Evolutionary conservation across 2,888 invertebrate genomes (phyloP).

Genomic region (Oscheius sp.): DNA sequence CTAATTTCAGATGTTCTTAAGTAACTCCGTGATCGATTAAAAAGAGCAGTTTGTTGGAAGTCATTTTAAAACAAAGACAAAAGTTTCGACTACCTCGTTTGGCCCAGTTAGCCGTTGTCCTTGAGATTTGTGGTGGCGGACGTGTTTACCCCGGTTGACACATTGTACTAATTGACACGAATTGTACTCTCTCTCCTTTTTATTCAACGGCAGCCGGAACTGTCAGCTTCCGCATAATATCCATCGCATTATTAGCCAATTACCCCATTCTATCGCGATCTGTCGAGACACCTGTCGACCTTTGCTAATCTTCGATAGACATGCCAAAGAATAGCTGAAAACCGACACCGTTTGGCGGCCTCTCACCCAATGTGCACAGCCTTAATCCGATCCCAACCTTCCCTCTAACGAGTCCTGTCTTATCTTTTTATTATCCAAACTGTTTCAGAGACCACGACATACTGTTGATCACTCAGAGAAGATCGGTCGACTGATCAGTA

Average conservation of each 20-base stretch:
- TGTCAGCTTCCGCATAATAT: background rate
- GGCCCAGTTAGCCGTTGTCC: background rate
- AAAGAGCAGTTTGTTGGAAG: no score
- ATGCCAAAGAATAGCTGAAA: slow-evolving; percentile 21
- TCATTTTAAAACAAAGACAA: no score
- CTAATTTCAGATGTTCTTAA: no score
- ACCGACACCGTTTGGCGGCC: slow-evolving; percentile 16
- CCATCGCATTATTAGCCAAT: background rate
- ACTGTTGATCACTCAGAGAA: slow-evolving; percentile 25
- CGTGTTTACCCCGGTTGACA: background rate
- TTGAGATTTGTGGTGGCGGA: background rate
- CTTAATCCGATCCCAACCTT: slow-evolving; percentile 4
- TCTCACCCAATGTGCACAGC: background rate
- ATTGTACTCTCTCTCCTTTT: no score
- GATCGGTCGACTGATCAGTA: slow-evolving; percentile 50
- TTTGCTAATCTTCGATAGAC: slow-evolving; percentile 2
- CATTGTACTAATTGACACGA: slow-evolving; percentile 7
- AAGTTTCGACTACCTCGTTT: no score
- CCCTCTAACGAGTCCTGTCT: background rate
- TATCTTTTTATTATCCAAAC: background rate
- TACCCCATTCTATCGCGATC: background rate
- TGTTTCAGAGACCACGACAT: slow-evolving; percentile 12
- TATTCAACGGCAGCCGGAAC: no score
- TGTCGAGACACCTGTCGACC: slow-evolving; percentile 20
- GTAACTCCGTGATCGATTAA: no score